Evolutionary conservation across 1,140 invertebrate genomes (phyloP), one percentile per base, ranked within the genome.

Genomic region (Sycophila sp.): DNA sequence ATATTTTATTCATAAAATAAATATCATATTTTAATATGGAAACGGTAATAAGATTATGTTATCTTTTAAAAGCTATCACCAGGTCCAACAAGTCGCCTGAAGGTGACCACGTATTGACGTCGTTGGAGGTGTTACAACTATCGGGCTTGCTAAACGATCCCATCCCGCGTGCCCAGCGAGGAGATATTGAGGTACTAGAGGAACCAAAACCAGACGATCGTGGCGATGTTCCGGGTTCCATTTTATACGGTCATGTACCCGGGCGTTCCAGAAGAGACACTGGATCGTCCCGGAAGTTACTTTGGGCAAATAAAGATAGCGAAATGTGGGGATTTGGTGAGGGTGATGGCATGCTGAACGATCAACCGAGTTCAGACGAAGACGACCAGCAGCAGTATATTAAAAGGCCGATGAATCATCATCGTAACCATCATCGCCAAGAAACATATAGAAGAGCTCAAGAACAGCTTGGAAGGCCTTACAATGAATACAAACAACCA

Each of bases 281-380:
- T 49, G 24, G n/a, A n/a, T n/a, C n/a, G n/a, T n/a, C n/a, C 17
- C 24, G 28, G 11, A 49, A 76, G 70, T 71, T 75, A 60, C 59
- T 55, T 4, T 68, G 69, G 56, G 4, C 22, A n/a, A n/a, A n/a
- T 2, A 8, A 13, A 1, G 51, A 62, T 34, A 36, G 22, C 53
- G 4, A 53, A 8, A 17, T 36, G 6, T 84, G 84, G 83, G 83
- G 81, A 10, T 82, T 78, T 63, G 78, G 63, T 0, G 81, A 84
- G 64, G 47, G 82, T 53, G 83, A 83, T 19, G 83, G 82, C 6
- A 59, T 72, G 15, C 51, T 75, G 3, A 67, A 59, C 55, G 71
- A 66, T 2, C 26, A 59, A 26, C 0, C 22, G 2, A 60, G 28
- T 15, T 15, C 30, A 13, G 68, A 63, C 0, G 47, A 40, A 3